Evolutionary conservation across 1,140 invertebrate species (phyloP).

Genomic region (Pseudomyrmex concolor): DNA sequence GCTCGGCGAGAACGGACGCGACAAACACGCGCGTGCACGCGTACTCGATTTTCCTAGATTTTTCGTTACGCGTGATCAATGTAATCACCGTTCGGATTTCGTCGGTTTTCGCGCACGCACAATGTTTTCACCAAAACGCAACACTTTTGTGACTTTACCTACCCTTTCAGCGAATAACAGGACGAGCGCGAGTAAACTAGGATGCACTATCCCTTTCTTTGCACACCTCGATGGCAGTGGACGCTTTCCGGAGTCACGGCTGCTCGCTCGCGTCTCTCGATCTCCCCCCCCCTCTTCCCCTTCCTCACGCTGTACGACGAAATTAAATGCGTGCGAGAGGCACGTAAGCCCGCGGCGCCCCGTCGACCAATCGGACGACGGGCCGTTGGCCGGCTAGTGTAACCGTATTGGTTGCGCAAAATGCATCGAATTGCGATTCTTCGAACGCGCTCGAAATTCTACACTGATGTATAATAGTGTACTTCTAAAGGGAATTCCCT

Average conservation of each 20-base stretch:
- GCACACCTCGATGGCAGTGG: conserved; percentile 81
- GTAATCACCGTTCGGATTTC: too few species aligned
- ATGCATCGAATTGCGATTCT: conserved; percentile 53
- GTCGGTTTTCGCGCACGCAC: background rate
- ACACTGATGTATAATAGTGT: background rate
- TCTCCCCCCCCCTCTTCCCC: background rate
- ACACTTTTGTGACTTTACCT: conserved; percentile 52
- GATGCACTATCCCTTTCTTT: conserved; percentile 78
- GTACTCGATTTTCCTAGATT: background rate
- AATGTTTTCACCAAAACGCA: background rate
- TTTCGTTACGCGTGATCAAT: background rate
- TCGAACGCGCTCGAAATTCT: conserved; percentile 44
- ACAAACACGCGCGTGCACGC: conserved; percentile 25
- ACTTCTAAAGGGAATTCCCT: too few species aligned
- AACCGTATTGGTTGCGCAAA: conserved; percentile 60
- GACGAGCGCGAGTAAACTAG: conserved; percentile 63
- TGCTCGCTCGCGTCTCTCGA: conserved; percentile 66
- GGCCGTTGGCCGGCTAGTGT: conserved; percentile 27
- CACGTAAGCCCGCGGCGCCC: conserved; percentile 68
- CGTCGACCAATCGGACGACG: conserved; percentile 64
- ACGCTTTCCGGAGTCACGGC: conserved; percentile 75
- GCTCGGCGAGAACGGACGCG: conserved; percentile 47
- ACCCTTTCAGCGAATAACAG: conserved; percentile 68
- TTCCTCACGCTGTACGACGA: conserved; percentile 41
- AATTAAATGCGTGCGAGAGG: conserved; percentile 75